Percentiles rank a stretch among this genome's conserved stretches.
Conservation (phyloP, 2,113 vertebrate species). For the Callopanchax toddi region DNA sequence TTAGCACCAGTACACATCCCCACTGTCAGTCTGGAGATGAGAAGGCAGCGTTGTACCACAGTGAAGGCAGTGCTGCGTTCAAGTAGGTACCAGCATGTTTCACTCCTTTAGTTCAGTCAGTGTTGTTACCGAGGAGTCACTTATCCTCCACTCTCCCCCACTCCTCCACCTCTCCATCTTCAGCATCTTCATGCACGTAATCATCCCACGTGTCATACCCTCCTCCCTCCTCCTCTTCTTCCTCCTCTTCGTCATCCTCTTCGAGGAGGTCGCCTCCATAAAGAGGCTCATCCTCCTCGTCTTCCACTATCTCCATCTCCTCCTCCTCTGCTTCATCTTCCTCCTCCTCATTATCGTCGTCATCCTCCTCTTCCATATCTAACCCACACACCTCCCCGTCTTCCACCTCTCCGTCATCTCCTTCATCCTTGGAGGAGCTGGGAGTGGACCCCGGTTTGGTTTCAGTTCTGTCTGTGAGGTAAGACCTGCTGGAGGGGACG, state of each 20-base stretch:
- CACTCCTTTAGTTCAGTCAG: constrained; percentile 38
- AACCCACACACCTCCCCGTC: constrained; percentile 63
- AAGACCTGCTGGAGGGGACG: constrained; percentile 57
- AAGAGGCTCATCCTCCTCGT: constrained; percentile 56
- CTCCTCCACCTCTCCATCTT: constrained; percentile 67
- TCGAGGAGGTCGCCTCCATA: constrained; percentile 41
- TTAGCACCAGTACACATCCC: constrained; percentile 76
- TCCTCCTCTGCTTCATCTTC: constrained; percentile 39
- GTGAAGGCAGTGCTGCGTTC: constrained; percentile 67
- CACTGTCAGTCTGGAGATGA: constrained; percentile 52
- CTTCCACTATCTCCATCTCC: constrained; percentile 40
- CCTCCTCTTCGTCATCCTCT: constrained; percentile 32
- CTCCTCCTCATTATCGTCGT: constrained; percentile 7
- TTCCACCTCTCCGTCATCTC: constrained; percentile 62
- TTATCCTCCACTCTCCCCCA: constrained; percentile 65
- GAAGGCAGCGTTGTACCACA: constrained; percentile 72
- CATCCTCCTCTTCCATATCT: constrained; percentile 58
- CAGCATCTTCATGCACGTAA: constrained; percentile 60
- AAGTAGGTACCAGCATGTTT: constrained; percentile 62
- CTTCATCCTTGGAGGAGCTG: constrained; percentile 47
- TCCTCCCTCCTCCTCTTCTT: constrained; percentile 41
- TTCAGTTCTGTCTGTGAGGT: constrained; percentile 43
- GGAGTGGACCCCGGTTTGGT: constrained; percentile 23
- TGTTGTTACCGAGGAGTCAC: constrained; percentile 42
- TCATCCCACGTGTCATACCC: constrained; percentile 57